Conservation (phyloP, 2,888 invertebrate genomes). For the Polymixis flavicincta region DNA sequence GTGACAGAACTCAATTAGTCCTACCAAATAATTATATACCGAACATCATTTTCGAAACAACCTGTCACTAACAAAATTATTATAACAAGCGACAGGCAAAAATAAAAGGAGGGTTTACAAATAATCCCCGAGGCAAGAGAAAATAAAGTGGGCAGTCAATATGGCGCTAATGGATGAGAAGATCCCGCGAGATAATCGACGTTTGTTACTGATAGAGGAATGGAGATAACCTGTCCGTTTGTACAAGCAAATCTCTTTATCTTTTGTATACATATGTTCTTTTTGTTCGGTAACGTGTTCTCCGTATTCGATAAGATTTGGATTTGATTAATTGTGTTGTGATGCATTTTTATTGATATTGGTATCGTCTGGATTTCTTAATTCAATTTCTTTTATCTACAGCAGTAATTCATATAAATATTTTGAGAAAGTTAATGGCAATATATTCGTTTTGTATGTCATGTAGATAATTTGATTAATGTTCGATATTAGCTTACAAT, state of each 20-base stretch:
- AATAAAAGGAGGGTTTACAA: slow-evolving; percentile 54
- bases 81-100: slow-evolving; percentile 40
- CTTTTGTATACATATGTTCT: slow-evolving; percentile 47
- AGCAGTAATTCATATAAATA: slow-evolving; percentile 32
- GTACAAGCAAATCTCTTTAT: slow-evolving; percentile 57
- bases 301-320: slow-evolving; percentile 20
- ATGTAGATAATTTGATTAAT: slow-evolving; percentile 21
- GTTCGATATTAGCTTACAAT: slow-evolving; percentile 22
- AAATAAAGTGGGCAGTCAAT: slow-evolving; percentile 63
- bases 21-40: slow-evolving; percentile 48
- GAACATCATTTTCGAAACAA: slow-evolving; percentile 36
- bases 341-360: slow-evolving; percentile 36
- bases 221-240: slow-evolving; percentile 51
- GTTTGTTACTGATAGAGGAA: slow-evolving; percentile 54
- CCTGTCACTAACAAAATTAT: slow-evolving; percentile 54
- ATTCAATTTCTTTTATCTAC: slow-evolving; percentile 11
- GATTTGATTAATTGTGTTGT: slow-evolving; percentile 32
- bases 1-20: slow-evolving; percentile 38
- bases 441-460: slow-evolving; percentile 10
- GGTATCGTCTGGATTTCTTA: background rate
- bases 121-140: slow-evolving; percentile 53
- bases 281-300: slow-evolving; percentile 29
- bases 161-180: slow-evolving; percentile 69
- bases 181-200: slow-evolving; percentile 68
- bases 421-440: slow-evolving; percentile 9